Evolutionary conservation across 2,113 vertebrate genomes (phyloP).

Genomic region (Alligator sinensis): DNA sequence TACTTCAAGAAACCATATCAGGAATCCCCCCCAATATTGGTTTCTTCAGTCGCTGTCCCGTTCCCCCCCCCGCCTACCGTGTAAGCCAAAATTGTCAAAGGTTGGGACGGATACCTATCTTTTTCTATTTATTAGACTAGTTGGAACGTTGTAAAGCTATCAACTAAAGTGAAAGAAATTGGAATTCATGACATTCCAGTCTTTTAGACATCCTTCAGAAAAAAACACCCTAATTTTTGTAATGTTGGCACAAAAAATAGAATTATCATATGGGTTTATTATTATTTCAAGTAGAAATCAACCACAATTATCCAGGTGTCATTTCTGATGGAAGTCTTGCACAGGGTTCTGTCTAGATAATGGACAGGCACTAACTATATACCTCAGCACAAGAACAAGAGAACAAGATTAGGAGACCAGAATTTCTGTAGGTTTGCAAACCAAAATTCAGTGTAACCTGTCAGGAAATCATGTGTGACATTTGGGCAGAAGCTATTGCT

Average conservation of each 20-base stretch:
- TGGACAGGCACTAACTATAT: fast-evolving
- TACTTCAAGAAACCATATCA: neutral
- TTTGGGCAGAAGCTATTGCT: neutral
- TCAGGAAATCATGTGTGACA: conserved; percentile 9
- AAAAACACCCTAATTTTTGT: neutral
- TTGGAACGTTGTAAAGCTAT: neutral
- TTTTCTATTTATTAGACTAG: too few relatives aligned
- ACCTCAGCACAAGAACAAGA: neutral
- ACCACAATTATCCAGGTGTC: neutral
- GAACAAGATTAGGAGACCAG: neutral
- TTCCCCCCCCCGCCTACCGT: too few relatives aligned
- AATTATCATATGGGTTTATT: neutral
- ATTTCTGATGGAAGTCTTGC: neutral
- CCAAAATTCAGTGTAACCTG: neutral
- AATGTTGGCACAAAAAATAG: neutral
- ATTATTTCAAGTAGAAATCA: conserved; percentile 22
- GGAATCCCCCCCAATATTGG: too few relatives aligned
- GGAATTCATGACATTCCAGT: conserved; percentile 2
- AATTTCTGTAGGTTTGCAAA: neutral
- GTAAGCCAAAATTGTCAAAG: too few relatives aligned
- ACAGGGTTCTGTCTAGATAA: neutral
- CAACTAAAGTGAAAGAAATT: conserved; percentile 11
- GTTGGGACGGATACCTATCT: too few relatives aligned
- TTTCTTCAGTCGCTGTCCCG: neutral
- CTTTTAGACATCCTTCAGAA: neutral